phyloP scores from a whole-genome alignment of 2,888 invertebrate species.

The Thyatira batis region DNA sequence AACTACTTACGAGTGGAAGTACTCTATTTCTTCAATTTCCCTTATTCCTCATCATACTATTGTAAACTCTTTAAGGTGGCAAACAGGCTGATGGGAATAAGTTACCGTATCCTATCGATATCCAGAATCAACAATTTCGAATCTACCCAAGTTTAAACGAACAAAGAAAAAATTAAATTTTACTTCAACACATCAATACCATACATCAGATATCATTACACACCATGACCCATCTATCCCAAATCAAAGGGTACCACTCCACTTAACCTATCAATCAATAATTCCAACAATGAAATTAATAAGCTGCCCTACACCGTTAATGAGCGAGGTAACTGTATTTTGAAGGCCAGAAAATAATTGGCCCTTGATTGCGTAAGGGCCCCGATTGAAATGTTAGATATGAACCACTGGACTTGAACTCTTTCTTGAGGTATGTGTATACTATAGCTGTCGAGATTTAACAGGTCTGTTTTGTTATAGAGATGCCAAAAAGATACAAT shows the following conservation, averaged over 20 bases:
- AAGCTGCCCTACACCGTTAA: slow-evolving; percentile 34
- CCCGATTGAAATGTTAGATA: slow-evolving; percentile 17
- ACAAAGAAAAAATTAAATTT: neutral
- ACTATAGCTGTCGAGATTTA: too few species aligned
- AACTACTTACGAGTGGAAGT: too few species aligned
- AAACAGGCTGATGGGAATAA: too few species aligned
- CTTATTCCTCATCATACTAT: too few species aligned
- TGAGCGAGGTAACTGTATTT: slow-evolving; percentile 37
- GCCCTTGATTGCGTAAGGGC: slow-evolving; percentile 38
- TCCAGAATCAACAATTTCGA: too few species aligned
- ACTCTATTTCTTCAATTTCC: too few species aligned
- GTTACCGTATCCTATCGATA: too few species aligned
- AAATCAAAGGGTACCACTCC: neutral
- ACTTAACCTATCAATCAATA: slow-evolving; percentile 6
- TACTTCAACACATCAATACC: neutral
- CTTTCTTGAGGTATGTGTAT: neutral
- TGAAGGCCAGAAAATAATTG: slow-evolving; percentile 39
- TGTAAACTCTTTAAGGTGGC: too few species aligned
- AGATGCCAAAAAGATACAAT: too few species aligned
- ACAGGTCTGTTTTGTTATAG: too few species aligned
- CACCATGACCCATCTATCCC: neutral
- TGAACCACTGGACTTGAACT: slow-evolving; percentile 7
- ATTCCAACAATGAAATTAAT: slow-evolving; percentile 46
- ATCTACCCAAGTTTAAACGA: too few species aligned
- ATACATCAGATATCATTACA: neutral